A percentile compares a stretch with the other conserved stretches of the same genome.
Conservation (phyloP, 2,888 invertebrate species). For the Ypsolopha scabrella region DNA sequence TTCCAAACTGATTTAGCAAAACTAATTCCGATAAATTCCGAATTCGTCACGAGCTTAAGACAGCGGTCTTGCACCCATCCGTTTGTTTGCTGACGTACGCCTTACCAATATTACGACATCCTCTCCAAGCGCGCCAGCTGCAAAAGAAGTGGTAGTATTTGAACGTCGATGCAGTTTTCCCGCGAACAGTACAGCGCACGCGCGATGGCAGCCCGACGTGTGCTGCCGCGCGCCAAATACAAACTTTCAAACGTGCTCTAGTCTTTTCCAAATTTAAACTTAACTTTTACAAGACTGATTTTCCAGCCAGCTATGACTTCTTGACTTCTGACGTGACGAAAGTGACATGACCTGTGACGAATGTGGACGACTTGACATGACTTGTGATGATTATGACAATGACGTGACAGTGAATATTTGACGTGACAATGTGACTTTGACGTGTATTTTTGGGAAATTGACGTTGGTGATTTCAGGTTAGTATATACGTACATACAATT, state of each 20-base stretch:
- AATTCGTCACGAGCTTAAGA: background rate
- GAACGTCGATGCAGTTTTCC: constrained; percentile 21
- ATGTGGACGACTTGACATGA: constrained; percentile 24
- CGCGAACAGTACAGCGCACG: constrained; percentile 40
- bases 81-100: background rate
- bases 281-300: constrained; percentile 22
- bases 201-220: constrained; percentile 49
- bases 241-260: constrained; percentile 29
- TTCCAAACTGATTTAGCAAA: background rate
- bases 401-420: constrained; percentile 1
- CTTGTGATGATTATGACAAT: constrained; percentile 27
- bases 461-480: no score
- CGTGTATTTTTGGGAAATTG: background rate
- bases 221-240: constrained; percentile 33
- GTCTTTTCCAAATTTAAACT: constrained; percentile 28
- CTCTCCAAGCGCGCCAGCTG: constrained; percentile 3
- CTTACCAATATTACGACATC: background rate
- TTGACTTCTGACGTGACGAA: constrained; percentile 17
- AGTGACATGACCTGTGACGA: constrained; percentile 11
- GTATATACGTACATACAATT: no score
- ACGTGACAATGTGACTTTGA: constrained; percentile 2
- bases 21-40: background rate
- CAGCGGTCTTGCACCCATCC: background rate
- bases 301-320: constrained; percentile 1
- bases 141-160: constrained; percentile 57